Evolutionary conservation across 2,113 vertebrate genomes (phyloP), one percentile per base, ranked within the genome.

Genomic region (Notothenia coriiceps): DNA sequence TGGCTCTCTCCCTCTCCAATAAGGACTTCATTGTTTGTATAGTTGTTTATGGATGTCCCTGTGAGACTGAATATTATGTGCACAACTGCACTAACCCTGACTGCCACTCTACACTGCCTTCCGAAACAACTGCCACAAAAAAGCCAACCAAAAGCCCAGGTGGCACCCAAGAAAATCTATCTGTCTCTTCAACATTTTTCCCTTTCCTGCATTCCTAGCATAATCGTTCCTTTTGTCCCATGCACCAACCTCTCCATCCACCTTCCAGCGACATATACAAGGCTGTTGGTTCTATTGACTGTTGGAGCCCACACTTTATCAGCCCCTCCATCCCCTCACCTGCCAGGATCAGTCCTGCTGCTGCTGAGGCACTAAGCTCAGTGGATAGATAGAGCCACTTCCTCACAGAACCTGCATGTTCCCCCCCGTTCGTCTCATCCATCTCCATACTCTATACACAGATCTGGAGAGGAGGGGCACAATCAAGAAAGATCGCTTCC

Each of bases 201-300:
- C 46, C 25, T 61, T 59, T 79, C 74, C 70, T 56, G 57, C 74
- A 68, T 76, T 55, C 56, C 73, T 64, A 70, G 76, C 83, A 54
- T 66, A 76, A 78, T 67, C 56, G 35, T 63, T 77, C 44, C 74
- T 77, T 86, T 84, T 54, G 63, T 89, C 64, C 50, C 17, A 1
- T 51, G 25, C 74, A 61, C 80, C 72, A 50, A n/a, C 90, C 93
- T 94, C 94, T 77, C 69, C 70, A 80, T 96, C 96, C 96, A 94
- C 94, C 95, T 94, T 94, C 94, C 92, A 18, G 95, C 95, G 95
- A 96, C 95, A 88, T 94, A 96, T 96, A 95, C 85, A 95, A 77
- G 94, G 94, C 93, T 95, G 95, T 93, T 95, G 96, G 94, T 96
- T 96, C 88, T 95, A 96, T 96, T 93, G 92, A 96, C 95, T 95